Evolutionary conservation across 2,113 vertebrate species (phyloP), one percentile per base, ranked within the genome.

Genomic region (Polyodon spathula): DNA sequence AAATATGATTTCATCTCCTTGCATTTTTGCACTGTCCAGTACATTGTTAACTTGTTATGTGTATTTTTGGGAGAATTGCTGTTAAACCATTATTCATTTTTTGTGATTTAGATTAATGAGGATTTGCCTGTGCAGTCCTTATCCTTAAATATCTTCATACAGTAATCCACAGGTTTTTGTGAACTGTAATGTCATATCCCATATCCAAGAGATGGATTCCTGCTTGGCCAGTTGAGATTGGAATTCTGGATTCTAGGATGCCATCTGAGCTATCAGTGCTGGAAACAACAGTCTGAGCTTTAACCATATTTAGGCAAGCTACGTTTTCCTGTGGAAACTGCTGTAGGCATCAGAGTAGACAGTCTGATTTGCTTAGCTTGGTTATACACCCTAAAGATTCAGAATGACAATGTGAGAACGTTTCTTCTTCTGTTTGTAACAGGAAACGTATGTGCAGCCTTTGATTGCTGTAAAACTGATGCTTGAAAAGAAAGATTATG

Each of bases 391-490:
- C 14, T n/a, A 2, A n/a, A 12, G 48, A 44, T 50, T n/a, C 15
- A 10, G 12, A 10, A 50, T n/a, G 15, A 50, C 4, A 54, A 10
- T 50, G 6, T 12, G 40, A 8, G 43, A 15, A 56, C 55, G 8
- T 39, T 42, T 39, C 51, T 52, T 62, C 40, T 63, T 8, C 16
- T 37, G 59, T 54, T 48, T 2, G 59, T 62, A 68, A 63, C 76
- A 98, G 95, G 84, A 76, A 76, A 84, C 79, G 48, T 97, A 97
- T 59, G 81, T 89, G 17, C 94, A 98, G 89, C 95, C 95, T 2
- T 66, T 98, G 64, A 94, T 98, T 69, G 95, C 95, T 16, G 81
- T 96, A 72, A 92, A 94, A 77, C 81, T 95, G 78, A 58, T 60
- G 63, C 76, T 95, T 71, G 66, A 4, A 56, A 68, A 78, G 74